Percentiles rank a stretch among this genome's conserved stretches.
Conservation (phyloP, 1,140 invertebrate species). For the Bombus picipes region DNA sequence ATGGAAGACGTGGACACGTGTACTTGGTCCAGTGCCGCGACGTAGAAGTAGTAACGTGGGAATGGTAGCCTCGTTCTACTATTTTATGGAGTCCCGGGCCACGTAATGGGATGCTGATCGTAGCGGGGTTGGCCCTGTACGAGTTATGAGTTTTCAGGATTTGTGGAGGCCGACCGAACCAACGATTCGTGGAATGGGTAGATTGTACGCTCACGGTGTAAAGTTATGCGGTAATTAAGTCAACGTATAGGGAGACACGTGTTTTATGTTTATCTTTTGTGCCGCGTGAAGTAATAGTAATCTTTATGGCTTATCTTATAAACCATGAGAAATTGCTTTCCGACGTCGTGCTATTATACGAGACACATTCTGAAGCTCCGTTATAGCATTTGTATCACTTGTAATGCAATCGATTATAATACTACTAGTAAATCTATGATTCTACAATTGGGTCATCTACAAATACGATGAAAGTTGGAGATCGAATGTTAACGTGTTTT, state of each 20-base stretch:
- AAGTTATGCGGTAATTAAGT: constrained; percentile 14
- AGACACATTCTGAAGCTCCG: neutral
- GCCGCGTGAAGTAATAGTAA: neutral
- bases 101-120: constrained; percentile 31
- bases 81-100: constrained; percentile 22
- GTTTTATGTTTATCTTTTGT: constrained; percentile 15
- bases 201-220: neutral
- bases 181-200: neutral
- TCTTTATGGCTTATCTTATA: neutral
- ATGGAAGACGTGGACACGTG: constrained; percentile 35
- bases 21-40: constrained; percentile 7
- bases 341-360: neutral
- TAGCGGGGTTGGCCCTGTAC: neutral
- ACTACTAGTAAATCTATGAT: too few relatives aligned
- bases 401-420: neutral
- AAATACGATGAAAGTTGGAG: too few relatives aligned
- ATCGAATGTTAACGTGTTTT: too few relatives aligned
- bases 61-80: constrained; percentile 43
- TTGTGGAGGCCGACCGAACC: constrained; percentile 5
- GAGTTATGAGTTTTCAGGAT: constrained; percentile 18
- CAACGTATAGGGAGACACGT: neutral
- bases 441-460: too few relatives aligned
- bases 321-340: neutral
- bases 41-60: constrained; percentile 50
- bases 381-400: neutral